phyloP scores from a whole-genome alignment of 2,113 vertebrate genomes.

The Bufo gargarizans region DNA sequence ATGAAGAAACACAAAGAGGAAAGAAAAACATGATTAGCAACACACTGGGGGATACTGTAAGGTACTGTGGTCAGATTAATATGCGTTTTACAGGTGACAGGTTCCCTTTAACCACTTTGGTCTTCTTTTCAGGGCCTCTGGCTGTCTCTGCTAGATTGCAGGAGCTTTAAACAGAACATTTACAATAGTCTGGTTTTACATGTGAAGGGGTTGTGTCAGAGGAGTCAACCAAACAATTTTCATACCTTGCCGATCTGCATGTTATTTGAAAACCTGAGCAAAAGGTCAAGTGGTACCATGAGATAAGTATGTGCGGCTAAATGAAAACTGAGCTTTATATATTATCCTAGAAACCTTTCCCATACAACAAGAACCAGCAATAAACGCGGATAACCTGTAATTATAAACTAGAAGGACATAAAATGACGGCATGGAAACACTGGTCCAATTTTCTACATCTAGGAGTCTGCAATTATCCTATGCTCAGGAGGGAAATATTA shows the following conservation, averaged over 20 bases:
- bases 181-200: too few species aligned
- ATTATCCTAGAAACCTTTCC: background rate
- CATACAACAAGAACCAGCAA: background rate
- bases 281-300: background rate
- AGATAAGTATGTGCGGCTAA: background rate
- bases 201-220: background rate
- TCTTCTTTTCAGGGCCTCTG: too few species aligned
- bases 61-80: too few species aligned
- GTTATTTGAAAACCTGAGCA: background rate
- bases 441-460: background rate
- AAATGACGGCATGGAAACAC: slow-evolving; percentile 25
- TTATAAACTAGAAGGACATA: background rate
- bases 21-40: too few species aligned
- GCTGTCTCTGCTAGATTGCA: too few species aligned
- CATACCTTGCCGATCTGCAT: background rate
- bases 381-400: slow-evolving; percentile 12
- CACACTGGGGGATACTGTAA: too few species aligned
- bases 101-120: too few species aligned
- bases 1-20: too few species aligned
- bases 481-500: background rate
- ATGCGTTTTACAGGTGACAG: too few species aligned
- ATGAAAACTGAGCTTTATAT: background rate
- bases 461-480: background rate
- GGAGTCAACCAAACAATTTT: background rate
- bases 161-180: too few species aligned